Evolutionary conservation across 2,888 invertebrate species (phyloP).

Genomic region (Argyra leucocephala): DNA sequence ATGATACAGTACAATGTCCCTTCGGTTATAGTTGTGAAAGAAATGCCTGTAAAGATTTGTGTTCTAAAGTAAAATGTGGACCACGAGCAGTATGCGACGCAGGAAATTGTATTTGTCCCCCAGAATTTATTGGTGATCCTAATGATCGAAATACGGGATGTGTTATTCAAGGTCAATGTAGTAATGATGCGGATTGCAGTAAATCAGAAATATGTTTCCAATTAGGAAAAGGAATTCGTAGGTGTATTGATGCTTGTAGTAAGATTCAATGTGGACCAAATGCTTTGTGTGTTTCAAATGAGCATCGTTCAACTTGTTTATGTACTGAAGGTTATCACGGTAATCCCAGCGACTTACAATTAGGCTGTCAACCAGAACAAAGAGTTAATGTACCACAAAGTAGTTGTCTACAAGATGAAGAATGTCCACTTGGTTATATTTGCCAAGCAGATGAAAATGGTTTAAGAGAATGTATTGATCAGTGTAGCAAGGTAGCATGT

Average conservation of each 20-base stretch:
- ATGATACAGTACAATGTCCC: conserved; percentile 62
- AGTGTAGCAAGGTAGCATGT: conserved; percentile 72
- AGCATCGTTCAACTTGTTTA: conserved; percentile 76
- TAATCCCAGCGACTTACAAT: conserved; percentile 67
- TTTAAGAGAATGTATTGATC: conserved; percentile 60
- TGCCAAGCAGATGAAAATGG: conserved; percentile 59
- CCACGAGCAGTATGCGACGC: conserved; percentile 71
- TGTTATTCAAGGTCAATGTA: conserved; percentile 62
- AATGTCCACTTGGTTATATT: conserved; percentile 61
- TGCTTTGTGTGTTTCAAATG: conserved; percentile 73
- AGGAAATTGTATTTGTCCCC: conserved; percentile 69
- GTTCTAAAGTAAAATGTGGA: conserved; percentile 67
- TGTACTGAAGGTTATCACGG: conserved; percentile 75
- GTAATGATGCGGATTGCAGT: conserved; percentile 71
- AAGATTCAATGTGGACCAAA: conserved; percentile 85
- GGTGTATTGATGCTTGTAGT: conserved; percentile 78
- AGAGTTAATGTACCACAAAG: conserved; percentile 46
- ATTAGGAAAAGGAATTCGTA: conserved; percentile 63
- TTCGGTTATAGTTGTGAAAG: conserved; percentile 63
- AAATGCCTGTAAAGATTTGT: conserved; percentile 66
- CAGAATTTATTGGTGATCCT: conserved; percentile 68
- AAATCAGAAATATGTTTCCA: conserved; percentile 82
- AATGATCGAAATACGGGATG: conserved; percentile 63
- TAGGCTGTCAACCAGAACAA: conserved; percentile 68
- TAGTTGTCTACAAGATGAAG: conserved; percentile 54